Evolutionary conservation across 1,140 invertebrate species (phyloP).

Genomic region (Drosophila athabasca): DNA sequence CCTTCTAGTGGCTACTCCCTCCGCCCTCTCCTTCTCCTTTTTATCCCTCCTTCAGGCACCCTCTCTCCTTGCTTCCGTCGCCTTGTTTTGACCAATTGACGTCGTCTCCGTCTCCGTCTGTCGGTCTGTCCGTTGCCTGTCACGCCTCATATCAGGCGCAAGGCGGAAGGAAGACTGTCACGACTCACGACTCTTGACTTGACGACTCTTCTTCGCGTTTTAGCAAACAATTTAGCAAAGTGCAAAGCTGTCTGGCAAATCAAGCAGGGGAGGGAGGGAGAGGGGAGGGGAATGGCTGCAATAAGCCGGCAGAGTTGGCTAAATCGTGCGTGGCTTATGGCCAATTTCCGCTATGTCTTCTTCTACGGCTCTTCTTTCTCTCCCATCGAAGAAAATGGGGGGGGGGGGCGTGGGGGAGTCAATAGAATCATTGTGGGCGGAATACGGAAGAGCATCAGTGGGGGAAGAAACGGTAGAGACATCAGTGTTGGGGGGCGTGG

Average conservation of each 20-base stretch:
- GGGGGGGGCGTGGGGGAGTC: too few species aligned
- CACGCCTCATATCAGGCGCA: constrained; percentile 29
- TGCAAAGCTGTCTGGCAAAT: constrained; percentile 44
- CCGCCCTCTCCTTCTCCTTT: neutral
- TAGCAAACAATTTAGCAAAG: constrained; percentile 74
- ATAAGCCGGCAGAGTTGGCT: constrained; percentile 44
- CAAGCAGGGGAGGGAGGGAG: neutral
- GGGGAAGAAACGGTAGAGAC: too few species aligned
- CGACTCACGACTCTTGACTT: neutral
- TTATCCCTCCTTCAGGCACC: neutral
- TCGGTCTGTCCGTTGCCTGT: constrained; percentile 17
- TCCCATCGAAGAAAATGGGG: too few species aligned
- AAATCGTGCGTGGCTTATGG: constrained; percentile 78
- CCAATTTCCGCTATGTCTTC: constrained; percentile 73
- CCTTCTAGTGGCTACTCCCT: neutral
- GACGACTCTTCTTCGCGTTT: constrained; percentile 26
- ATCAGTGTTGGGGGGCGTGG: too few species aligned
- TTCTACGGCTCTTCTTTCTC: constrained; percentile 1
- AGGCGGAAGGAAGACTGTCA: constrained; percentile 52
- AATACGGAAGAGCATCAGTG: too few species aligned
- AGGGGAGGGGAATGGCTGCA: constrained; percentile 25
- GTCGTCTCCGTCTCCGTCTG: constrained; percentile 3
- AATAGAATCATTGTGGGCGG: too few species aligned
- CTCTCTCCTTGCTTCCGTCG: neutral
- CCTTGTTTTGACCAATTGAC: constrained; percentile 36